Base-by-base conservation (phyloP, 2,888 invertebrate genomes). In the Platypus cylindrus region DNA sequence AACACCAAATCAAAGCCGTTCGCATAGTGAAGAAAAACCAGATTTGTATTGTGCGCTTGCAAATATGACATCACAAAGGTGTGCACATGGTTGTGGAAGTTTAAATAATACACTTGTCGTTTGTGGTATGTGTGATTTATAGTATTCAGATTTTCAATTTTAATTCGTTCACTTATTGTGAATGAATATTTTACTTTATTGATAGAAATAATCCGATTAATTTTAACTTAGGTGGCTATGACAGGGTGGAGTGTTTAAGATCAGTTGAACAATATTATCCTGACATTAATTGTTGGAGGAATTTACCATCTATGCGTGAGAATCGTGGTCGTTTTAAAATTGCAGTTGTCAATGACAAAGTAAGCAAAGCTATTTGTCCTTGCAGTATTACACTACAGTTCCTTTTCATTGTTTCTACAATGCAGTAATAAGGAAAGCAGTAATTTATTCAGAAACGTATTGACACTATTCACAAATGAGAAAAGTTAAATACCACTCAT, bases 271-370 rank as follows among this genome's bases (percentile, higher is more conserved):
- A 73, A 27, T 89, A 83, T 65, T 70, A 76, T 52, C 76, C 82
- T 3, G 64, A 63, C 30, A 63, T 60, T 3, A 84, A 85, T 63
- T 63, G 62, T 33, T 89, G 89, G 87, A 56, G 63, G 25, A 55
- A 66, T 15, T 61, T 81, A 51, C 70, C 78, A 1, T 68, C 71
- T 43, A 83, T 89, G 85, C 69, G 68, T 35, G 71, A 75, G 43
- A 73, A 78, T 37, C 67, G 89, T 39, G 87, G 86, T 1, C 68
- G 89, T 17, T 83, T 86, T 63, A 78, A 81, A 49, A 75, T 81
- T 22, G 78, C 80, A 11, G 72, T 75, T 38, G 64, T 82, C 8
- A 66, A 68, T 29, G 75, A 70, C 45, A 67, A 68, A 44, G 70
- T 38, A 26, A 24, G n/a, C n/a, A n/a, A n/a, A n/a, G n/a, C n/a